These are phyloP conservation scores for Periophthalmus magnuspinnatus DNA, from an alignment of 2,797 vertebrate genomes.

Conservation along the genomic window DNA sequence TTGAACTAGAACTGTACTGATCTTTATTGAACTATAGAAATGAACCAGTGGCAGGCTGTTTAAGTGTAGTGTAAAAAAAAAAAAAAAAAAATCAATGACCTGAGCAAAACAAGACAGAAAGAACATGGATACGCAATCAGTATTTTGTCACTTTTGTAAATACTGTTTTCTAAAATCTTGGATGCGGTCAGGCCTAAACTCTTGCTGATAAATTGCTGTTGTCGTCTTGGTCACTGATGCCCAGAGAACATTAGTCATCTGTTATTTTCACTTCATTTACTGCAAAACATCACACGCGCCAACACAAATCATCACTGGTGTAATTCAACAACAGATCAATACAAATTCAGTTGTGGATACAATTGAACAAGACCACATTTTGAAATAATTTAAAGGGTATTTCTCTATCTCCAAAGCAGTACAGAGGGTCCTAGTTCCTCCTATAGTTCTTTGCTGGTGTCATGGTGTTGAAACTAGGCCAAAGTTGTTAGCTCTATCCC, in stretches of 20 bases:
- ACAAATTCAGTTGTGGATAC: not conserved
- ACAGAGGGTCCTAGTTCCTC: not conserved
- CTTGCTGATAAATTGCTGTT: slow-evolving; percentile 16
- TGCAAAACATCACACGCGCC: slow-evolving; percentile 5
- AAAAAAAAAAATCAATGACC: not conserved
- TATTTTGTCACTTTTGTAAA: not conserved
- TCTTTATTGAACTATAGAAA: too few species aligned
- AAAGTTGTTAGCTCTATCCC: slow-evolving; percentile 1
- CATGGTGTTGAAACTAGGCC: slow-evolving; percentile 3
- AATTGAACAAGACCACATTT: too few species aligned
- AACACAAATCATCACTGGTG: slow-evolving; percentile 9
- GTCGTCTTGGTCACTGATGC: slow-evolving; percentile 10
- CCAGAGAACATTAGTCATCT: slow-evolving; percentile 24
- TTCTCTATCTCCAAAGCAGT: not conserved
- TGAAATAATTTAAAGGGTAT: not conserved
- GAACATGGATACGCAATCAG: not conserved
- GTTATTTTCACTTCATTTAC: slow-evolving; percentile 32
- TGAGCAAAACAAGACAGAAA: not conserved
- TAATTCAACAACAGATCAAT: slow-evolving; percentile 11
- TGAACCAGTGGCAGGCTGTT: too few species aligned
- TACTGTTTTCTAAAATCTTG: not conserved
- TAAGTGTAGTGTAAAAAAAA: too few species aligned
- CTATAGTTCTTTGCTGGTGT: not conserved
- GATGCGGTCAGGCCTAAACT: slow-evolving; percentile 5
- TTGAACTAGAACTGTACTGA: too few species aligned